phyloP scores from a whole-genome alignment of 1,140 invertebrate genomes.

The Drosophila pachea region DNA sequence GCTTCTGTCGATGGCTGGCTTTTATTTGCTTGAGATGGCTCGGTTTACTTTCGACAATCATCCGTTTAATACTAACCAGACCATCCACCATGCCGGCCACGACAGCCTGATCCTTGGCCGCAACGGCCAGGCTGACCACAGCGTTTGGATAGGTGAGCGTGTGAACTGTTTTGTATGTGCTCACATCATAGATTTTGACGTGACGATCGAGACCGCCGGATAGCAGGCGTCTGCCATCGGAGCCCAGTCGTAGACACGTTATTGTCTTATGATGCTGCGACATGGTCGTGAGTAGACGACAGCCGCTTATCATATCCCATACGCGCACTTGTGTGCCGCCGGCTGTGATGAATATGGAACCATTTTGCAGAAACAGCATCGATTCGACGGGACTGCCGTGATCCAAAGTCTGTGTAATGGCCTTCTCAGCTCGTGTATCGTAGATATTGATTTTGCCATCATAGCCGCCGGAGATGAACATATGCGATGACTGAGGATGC shows the following conservation, averaged over 20 bases:
- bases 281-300: conserved; percentile 88
- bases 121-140: conserved; percentile 90
- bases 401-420: conserved; percentile 86
- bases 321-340: conserved; percentile 95
- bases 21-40: conserved; percentile 75
- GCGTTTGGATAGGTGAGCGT: conserved; percentile 94
- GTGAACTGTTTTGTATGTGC: conserved; percentile 92
- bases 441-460: conserved; percentile 94
- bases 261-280: conserved; percentile 96
- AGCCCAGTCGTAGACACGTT: conserved; percentile 89
- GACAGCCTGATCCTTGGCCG: conserved; percentile 90
- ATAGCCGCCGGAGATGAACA: conserved; percentile 94
- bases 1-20: not conserved
- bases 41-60: conserved; percentile 81
- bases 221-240: conserved; percentile 88
- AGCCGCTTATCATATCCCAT: conserved; percentile 94
- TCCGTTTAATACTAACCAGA: conserved; percentile 90
- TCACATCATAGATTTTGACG: conserved; percentile 95
- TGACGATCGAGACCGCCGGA: conserved; percentile 95
- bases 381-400: conserved; percentile 95
- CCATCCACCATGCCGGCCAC: conserved; percentile 96
- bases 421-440: conserved; percentile 87
- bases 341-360: conserved; percentile 93
- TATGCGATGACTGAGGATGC: conserved; percentile 87
- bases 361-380: conserved; percentile 92